These are phyloP conservation scores for Clusia tigrina DNA, from an alignment of 2,888 invertebrate genomes.

Conservation along the genomic window DNA sequence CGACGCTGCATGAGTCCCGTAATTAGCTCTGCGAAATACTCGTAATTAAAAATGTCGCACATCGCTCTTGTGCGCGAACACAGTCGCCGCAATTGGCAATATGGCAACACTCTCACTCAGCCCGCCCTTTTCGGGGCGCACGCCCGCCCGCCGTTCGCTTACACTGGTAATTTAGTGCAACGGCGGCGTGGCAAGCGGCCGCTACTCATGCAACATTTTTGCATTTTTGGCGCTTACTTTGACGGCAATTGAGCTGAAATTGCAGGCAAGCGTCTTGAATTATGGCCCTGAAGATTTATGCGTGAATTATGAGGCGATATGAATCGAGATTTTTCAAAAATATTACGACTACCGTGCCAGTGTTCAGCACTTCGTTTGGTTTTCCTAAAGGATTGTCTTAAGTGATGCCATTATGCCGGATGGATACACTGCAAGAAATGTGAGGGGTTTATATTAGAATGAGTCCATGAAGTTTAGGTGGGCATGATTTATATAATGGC, in stretches of 20 bases:
- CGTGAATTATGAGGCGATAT: constrained; percentile 23
- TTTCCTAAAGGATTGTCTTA: no score
- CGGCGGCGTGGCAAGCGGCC: no score
- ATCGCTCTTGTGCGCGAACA: constrained; percentile 12
- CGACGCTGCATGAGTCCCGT: constrained; percentile 5
- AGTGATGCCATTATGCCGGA: no score
- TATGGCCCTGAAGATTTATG: constrained; percentile 28
- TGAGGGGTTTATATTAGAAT: no score
- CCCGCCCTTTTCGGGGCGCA: not conserved
- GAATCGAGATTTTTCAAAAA: not conserved
- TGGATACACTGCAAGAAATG: no score
- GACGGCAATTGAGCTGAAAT: constrained; percentile 47
- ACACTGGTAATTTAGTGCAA: not conserved
- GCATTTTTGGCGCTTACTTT: constrained; percentile 39
- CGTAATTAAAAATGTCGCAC: constrained; percentile 28
- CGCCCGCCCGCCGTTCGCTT: not conserved
- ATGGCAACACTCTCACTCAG: not conserved
- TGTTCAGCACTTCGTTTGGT: no score
- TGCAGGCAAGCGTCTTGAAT: constrained; percentile 16
- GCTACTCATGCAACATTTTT: not conserved
- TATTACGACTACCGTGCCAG: not conserved
- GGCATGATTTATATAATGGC: no score
- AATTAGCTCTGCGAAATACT: constrained; percentile 29
- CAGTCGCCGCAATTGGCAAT: constrained; percentile 9
- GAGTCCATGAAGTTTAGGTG: no score